A percentile compares a stretch with the other conserved stretches of the same genome.
Conservation (phyloP, 2,113 vertebrate genomes). For the Anthoscopus minutus region DNA sequence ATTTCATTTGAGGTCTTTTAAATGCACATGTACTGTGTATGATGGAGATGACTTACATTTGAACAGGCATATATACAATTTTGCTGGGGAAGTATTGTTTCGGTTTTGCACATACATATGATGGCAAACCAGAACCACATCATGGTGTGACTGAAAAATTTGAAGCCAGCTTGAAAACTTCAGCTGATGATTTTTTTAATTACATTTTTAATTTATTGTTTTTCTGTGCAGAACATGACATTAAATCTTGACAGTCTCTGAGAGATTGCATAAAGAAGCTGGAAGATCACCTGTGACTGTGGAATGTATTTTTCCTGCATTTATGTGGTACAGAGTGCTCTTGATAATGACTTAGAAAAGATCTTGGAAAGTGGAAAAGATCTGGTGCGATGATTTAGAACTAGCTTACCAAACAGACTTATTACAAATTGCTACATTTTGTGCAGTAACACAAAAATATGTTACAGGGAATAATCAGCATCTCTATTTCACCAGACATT, state of each 20-base stretch:
- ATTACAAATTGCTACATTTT: neutral
- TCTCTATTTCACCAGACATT: neutral
- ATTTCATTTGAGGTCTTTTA: neutral
- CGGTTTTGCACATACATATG: neutral
- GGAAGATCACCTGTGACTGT: neutral
- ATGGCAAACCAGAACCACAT: neutral
- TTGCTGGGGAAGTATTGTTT: neutral
- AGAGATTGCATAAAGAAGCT: neutral
- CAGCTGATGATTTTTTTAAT: neutral
- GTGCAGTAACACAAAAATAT: neutral
- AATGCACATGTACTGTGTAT: neutral
- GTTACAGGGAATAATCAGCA: neutral
- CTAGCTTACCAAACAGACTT: neutral
- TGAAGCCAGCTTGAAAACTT: neutral
- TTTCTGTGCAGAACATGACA: neutral
- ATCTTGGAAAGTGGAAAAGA: neutral
- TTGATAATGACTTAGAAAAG: neutral
- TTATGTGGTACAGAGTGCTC: neutral
- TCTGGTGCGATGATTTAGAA: neutral
- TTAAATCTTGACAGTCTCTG: neutral
- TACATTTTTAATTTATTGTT: neutral
- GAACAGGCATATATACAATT: neutral
- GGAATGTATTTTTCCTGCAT: neutral
- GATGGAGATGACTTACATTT: neutral
- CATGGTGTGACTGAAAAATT: neutral